A percentile compares a stretch with the other conserved stretches of the same genome.
These are phyloP conservation scores for Sorex maritimensis DNA, from an alignment of 2,797 vertebrate genomes.

Conservation along the genomic window DNA sequence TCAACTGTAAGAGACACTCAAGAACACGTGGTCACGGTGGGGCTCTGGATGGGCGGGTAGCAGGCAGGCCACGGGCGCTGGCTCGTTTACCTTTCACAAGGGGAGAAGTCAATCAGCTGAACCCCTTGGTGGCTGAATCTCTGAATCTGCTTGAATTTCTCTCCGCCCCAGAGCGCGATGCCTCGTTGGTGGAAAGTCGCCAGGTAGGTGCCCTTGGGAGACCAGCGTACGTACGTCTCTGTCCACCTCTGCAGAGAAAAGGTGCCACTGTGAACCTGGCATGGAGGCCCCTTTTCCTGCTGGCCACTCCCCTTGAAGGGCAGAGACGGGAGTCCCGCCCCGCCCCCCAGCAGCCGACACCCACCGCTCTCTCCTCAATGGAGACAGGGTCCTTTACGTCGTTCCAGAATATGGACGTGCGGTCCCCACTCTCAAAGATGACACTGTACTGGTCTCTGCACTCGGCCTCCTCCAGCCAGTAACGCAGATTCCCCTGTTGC, in stretches of 20 bases:
- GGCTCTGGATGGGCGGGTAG: no score
- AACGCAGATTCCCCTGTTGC: constrained; percentile 96
- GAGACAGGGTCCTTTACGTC: constrained; percentile 96
- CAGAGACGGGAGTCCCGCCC: accelerated
- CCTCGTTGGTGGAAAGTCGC: constrained; percentile 98
- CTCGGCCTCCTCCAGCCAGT: constrained; percentile 98
- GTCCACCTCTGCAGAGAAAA: constrained; percentile 95
- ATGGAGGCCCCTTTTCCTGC: background rate
- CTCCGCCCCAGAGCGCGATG: constrained; percentile 98
- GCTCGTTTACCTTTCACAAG: constrained; percentile 96
- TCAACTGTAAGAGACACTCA: no score
- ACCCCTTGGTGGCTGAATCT: constrained; percentile 98
- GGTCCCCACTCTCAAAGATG: constrained; percentile 98
- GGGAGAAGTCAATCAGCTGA: constrained; percentile 99
- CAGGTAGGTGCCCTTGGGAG: constrained; percentile 97
- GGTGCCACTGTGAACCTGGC: no score
- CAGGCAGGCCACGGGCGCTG: background rate
- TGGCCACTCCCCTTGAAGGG: background rate
- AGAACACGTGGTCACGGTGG: no score
- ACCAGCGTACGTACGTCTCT: constrained; percentile 99
- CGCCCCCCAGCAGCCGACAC: constrained; percentile 68
- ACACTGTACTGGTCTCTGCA: constrained; percentile 99
- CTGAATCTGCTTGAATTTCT: constrained; percentile 99
- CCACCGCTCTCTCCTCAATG: constrained; percentile 97
- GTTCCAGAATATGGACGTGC: constrained; percentile 97